Base-by-base conservation (phyloP, 2,113 vertebrate genomes). In the Vireo altiloquus region DNA sequence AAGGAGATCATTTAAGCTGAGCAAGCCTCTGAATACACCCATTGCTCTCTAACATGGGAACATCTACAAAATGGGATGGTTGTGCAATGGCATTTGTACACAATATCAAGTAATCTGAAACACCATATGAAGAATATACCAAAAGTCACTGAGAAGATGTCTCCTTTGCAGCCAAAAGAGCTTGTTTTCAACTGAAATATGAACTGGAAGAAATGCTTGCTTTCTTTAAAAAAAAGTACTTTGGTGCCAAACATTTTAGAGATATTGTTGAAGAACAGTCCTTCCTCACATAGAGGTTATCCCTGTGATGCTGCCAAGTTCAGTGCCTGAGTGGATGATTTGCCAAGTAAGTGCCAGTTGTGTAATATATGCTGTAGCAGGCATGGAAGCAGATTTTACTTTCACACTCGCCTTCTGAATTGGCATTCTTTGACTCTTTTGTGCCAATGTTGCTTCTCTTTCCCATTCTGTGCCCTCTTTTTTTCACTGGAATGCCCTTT, bases 301-400 rank as follows among this genome's bases (percentile, higher is more conserved):
- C 82, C 97, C 94, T 97, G 86, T 96, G 90, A 89, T 82, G 63
- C 90, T 98, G 98, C 98, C 97, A 97, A 97, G 96, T 96, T 92
- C 96, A 91, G 83, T 64, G 95, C 88, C 90, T 94, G 83, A 71
- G 71, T 15, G 63, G 66, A 47, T 97, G 94, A 95, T 92, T 90
- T 95, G 98, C 98, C 98, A 98, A 98, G 92, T 44, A 97, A 98
- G 80, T 98, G 97, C 96, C 98, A 97, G 91, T 97, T 76, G 86
- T 85, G 94, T 94, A 92, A 96, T 97, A 95, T 97, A 94, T 92
- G 94, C 96, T 52, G 95, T 75, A 97, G 97, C 90, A 91, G 84
- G 94, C 92, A 46, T 96, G 96, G 93, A 95, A 95, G 95, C 84
- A 89, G 89, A 95, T 97, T 86, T 75, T 77, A 39, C 85, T 96